Evolutionary conservation across 2,888 invertebrate species (phyloP), one percentile per base, ranked within the genome.

Genomic region (Archips xylosteana): DNA sequence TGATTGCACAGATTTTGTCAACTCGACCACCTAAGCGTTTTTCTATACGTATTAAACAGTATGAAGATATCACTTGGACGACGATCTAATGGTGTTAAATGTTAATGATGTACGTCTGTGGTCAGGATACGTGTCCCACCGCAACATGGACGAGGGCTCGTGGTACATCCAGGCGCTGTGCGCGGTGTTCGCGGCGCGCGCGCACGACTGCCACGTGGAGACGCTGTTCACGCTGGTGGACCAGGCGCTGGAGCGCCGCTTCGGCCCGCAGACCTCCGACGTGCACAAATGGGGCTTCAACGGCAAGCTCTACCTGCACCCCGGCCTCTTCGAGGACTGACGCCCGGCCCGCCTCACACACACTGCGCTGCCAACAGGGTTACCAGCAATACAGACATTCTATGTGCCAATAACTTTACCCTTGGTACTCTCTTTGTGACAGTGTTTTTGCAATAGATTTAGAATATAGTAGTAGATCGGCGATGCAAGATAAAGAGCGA

Each of bases 131-230:
- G 92, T 92, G 78, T 95, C 97, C 0, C 93, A 95, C 83, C 95
- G 97, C 72, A 95, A 96, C 88, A 82, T 86, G 5, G 76, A 85
- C 39, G 79, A 80, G 8, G 97, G 97, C 34, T 96, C 96, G 60
- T 97, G 96, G 97, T 97, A 96, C 88, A 96, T 97, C 80, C 96
- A 96, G 86, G 93, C 93, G 76, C 90, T 97, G 80, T 97, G 96
- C 87, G 87, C 95, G 79, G 94, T 96, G 79, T 96, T 97, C 86
- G 96, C 96, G 77, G 89, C 92, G 78, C 93, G 96, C 84, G 96
- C 96, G 13, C 95, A 96, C 85, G 91, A 96, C 81, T 92, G 90
- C 42, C 94, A 96, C 85, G 89, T 97, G 51, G 96, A 96, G 85
- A 94, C 95, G 79, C 94, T 97, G 83, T 89, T 97, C 78, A 96